Base-by-base conservation (phyloP, 2,888 invertebrate genomes). In the Zygaena filipendulae region DNA sequence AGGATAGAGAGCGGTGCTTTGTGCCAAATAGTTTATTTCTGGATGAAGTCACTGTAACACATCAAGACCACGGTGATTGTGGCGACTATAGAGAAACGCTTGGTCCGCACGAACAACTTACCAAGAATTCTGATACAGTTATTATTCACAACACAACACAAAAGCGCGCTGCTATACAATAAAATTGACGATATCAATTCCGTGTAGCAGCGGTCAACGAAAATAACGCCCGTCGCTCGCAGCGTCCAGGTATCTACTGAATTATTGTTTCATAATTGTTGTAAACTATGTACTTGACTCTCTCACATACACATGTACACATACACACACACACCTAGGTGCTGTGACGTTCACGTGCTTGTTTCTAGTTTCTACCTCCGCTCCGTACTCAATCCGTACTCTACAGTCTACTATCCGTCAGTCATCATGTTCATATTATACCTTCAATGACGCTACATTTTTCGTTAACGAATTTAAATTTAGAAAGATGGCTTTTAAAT, bases 1-100 rank as follows among this genome's bases (percentile, higher is more conserved):
- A 75, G 74, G 72, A 59, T 67, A 60, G 33, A 48, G 37, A 35
- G 35, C 38, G 34, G 47, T 35, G 45, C 35, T 39, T 39, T 46
- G 53, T 72, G 72, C 72, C 72, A 74, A 72, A 59, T 41, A 40
- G 47, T 58, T 62, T 75, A 75, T 75, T 74, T 71, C 56, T 60
- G 62, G 49, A 53, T 36, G 39, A 36, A 32, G 29, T 37, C 38
- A 33, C 32, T 39, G 32, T 36, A 38, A 37, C 42, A 30, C 25
- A 42, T 44, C 58, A 63, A 61, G 59, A 62, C 59, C 60, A 67
- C 47, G 60, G 58, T 49, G 33, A 44, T n/a, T n/a, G n/a, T n/a
- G n/a, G n/a, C 19, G 16, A 16, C 24, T 13, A 22, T 24, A 28
- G n/a, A n/a, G n/a, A n/a, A n/a, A n/a, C n/a, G n/a, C n/a, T n/a